Percentiles rank a stretch among this genome's conserved stretches.
Conservation (phyloP, 1,140 invertebrate species). For the Drosophila prosaltans region DNA sequence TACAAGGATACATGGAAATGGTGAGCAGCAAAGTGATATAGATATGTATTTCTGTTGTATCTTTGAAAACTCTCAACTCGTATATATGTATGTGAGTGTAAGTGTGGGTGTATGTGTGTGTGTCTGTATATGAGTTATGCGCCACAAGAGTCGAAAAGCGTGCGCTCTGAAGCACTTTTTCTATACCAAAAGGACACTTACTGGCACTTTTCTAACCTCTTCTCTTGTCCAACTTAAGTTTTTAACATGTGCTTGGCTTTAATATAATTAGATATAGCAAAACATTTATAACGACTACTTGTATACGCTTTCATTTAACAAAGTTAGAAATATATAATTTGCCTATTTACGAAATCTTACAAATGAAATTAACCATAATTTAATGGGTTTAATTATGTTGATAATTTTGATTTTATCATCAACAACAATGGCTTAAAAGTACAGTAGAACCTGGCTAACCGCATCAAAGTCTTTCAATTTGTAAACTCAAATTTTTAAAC, state of each 20-base stretch:
- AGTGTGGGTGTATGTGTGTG: not conserved
- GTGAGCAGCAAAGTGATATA: not conserved
- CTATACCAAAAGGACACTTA: constrained; percentile 39
- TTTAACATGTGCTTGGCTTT: not conserved
- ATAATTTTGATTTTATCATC: no score
- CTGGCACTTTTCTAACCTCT: constrained; percentile 45
- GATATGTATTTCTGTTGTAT: constrained; percentile 8
- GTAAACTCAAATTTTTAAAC: no score
- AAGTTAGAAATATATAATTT: no score
- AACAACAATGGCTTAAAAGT: no score
- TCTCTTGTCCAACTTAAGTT: constrained; percentile 30
- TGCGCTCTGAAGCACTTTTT: constrained; percentile 44
- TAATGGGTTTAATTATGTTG: no score
- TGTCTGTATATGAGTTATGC: constrained; percentile 26
- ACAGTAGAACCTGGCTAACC: no score
- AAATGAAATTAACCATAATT: no score
- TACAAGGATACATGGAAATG: constrained; percentile 2
- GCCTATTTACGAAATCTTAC: no score
- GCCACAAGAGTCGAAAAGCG: constrained; percentile 67
- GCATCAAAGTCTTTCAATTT: no score
- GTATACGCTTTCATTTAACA: not conserved
- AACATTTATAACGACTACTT: constrained; percentile 2
- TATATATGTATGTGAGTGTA: not conserved
- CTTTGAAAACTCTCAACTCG: not conserved
- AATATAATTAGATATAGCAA: not conserved